These are phyloP conservation scores for Spatulosminthurus flaviceps DNA, from an alignment of 2,888 invertebrate species.

Conservation along the genomic window DNA sequence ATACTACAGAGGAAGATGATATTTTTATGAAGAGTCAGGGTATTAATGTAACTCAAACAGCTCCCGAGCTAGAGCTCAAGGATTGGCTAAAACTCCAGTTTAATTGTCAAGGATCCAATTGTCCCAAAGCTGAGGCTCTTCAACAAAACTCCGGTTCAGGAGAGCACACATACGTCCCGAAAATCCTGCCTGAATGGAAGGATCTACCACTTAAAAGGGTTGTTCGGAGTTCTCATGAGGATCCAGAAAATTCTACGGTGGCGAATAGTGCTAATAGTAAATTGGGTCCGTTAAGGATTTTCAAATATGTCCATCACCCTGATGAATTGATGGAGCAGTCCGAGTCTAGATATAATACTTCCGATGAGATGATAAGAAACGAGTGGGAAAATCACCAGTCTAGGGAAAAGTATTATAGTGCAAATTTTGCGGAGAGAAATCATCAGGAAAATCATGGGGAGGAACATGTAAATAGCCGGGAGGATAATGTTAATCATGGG, in stretches of 20 bases:
- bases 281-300: constrained; percentile 58
- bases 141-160: neutral
- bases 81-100: constrained; percentile 1
- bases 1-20: constrained; percentile 6
- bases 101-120: neutral
- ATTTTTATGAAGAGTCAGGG: no score
- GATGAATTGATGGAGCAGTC: constrained; percentile 26
- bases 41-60: no score
- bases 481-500: no score
- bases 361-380: no score
- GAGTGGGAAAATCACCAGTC: neutral
- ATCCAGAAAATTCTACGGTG: neutral
- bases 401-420: no score
- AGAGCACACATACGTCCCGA: neutral
- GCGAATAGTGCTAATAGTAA: neutral
- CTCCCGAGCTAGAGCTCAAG: neutral
- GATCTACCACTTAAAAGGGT: neutral
- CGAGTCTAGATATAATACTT: neutral
- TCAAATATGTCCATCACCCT: constrained; percentile 57
- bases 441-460: no score
- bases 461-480: no score
- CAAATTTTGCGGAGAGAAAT: no score
- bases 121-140: neutral
- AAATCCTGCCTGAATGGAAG: constrained; percentile 21
- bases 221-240: neutral